Percentiles rank a stretch among this genome's conserved stretches.
phyloP scores from a whole-genome alignment of 1,140 invertebrate species.

The Diorhabda elongata region DNA sequence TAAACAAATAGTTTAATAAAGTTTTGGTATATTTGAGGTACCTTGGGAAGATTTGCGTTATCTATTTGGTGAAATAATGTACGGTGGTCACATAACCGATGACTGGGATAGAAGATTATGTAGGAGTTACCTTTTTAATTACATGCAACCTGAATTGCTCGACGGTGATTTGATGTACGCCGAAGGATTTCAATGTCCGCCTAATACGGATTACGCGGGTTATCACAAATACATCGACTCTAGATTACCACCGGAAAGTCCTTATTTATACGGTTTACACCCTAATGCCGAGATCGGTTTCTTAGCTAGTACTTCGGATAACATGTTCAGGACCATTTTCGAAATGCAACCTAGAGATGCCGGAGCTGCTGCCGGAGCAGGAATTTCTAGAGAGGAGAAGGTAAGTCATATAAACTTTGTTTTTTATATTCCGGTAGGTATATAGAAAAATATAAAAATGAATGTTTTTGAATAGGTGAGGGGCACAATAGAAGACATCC shows the following conservation, averaged over 20 bases:
- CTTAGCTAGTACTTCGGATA: slow-evolving; percentile 79
- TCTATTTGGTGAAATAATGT: slow-evolving; percentile 95
- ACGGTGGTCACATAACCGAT: slow-evolving; percentile 94
- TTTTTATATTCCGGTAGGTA: too few relatives aligned
- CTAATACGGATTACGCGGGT: slow-evolving; percentile 78
- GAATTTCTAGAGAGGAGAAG: slow-evolving; percentile 75
- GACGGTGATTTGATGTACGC: slow-evolving; percentile 75
- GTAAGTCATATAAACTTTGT: slow-evolving; percentile 46
- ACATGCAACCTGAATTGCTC: slow-evolving; percentile 78
- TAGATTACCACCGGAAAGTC: slow-evolving; percentile 79
- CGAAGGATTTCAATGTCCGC: slow-evolving; percentile 61
- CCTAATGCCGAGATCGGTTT: slow-evolving; percentile 95
- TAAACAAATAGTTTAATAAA: too few relatives aligned
- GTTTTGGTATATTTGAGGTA: slow-evolving; percentile 46
- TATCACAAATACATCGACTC: slow-evolving; percentile 92
- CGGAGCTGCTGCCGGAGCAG: slow-evolving; percentile 60
- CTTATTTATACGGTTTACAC: slow-evolving; percentile 87
- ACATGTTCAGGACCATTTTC: slow-evolving; percentile 83
- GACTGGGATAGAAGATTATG: slow-evolving; percentile 91
- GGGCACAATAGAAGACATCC: slow-evolving; percentile 76
- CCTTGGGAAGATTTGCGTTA: slow-evolving; percentile 93
- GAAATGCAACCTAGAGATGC: slow-evolving; percentile 86
- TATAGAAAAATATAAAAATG: too few relatives aligned
- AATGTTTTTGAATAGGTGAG: slow-evolving; percentile 59
- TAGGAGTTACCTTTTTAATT: slow-evolving; percentile 82